phyloP scores from a whole-genome alignment of 1,140 invertebrate species.

The Trichonephila inaurata region DNA sequence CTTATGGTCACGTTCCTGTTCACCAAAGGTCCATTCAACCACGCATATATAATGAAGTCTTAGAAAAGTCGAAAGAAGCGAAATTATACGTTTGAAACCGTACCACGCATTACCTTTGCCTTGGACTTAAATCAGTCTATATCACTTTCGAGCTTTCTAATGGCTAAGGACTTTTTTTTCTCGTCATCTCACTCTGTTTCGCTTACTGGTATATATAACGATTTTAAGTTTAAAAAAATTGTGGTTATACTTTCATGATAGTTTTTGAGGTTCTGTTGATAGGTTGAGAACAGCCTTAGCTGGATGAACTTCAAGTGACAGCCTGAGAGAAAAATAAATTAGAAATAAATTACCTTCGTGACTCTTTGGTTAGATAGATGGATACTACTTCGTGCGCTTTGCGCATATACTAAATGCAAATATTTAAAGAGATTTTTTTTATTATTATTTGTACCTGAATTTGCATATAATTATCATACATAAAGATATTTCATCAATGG shows the following conservation, averaged over 20 bases:
- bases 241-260: background rate
- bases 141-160: background rate
- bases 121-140: background rate
- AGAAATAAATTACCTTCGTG: no score
- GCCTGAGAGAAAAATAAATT: no score
- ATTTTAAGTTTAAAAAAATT: background rate
- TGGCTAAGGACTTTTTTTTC: background rate
- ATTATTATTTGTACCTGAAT: no score
- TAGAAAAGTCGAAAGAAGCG: background rate
- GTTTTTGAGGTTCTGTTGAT: background rate
- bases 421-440: no score
- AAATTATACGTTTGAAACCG: conserved; percentile 6
- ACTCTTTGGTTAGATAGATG: background rate
- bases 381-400: no score
- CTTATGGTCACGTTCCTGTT: background rate
- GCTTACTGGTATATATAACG: background rate
- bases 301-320: background rate
- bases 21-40: conserved; percentile 17
- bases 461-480: no score
- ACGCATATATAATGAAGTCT: background rate
- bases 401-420: no score
- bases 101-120: background rate
- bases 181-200: background rate
- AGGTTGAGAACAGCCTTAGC: background rate
- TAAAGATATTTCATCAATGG: no score